Evolutionary conservation across 2,888 invertebrate species (phyloP).

Genomic region (Cephus nigrinus): DNA sequence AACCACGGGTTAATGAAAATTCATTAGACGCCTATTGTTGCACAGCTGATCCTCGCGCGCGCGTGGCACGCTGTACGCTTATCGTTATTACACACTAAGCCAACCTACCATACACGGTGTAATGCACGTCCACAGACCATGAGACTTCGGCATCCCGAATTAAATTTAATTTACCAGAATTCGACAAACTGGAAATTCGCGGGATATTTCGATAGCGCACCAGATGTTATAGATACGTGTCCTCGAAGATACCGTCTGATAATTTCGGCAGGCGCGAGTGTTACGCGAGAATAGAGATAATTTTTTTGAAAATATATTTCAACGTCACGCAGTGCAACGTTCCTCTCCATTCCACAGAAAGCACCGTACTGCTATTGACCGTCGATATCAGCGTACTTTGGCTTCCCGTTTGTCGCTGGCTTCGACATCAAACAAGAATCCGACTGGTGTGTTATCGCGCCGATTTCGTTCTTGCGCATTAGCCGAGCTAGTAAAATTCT

Average conservation of each 20-base stretch:
- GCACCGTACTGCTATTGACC: neutral
- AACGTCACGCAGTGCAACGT: neutral
- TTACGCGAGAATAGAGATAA: neutral
- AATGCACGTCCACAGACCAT: slow-evolving; percentile 25
- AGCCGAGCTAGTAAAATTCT: neutral
- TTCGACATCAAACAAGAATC: neutral
- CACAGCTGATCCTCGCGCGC: neutral
- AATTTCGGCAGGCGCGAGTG: neutral
- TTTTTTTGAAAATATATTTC: neutral
- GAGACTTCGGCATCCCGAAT: slow-evolving; percentile 12
- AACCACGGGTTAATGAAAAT: neutral
- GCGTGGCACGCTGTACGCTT: neutral
- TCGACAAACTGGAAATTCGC: neutral
- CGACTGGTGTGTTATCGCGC: neutral
- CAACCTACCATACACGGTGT: slow-evolving; percentile 34
- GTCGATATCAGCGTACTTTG: neutral
- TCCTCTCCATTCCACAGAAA: neutral
- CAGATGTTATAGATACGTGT: neutral
- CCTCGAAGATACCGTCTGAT: neutral
- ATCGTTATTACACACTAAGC: neutral
- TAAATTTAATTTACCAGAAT: neutral
- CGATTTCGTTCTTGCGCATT: neutral
- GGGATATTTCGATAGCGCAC: neutral
- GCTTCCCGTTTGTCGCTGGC: neutral
- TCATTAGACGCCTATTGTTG: neutral